A percentile compares a stretch with the other conserved stretches of the same genome.
These are phyloP conservation scores for Odontothrips loti DNA, from an alignment of 2,888 invertebrate species.

Conservation along the genomic window DNA sequence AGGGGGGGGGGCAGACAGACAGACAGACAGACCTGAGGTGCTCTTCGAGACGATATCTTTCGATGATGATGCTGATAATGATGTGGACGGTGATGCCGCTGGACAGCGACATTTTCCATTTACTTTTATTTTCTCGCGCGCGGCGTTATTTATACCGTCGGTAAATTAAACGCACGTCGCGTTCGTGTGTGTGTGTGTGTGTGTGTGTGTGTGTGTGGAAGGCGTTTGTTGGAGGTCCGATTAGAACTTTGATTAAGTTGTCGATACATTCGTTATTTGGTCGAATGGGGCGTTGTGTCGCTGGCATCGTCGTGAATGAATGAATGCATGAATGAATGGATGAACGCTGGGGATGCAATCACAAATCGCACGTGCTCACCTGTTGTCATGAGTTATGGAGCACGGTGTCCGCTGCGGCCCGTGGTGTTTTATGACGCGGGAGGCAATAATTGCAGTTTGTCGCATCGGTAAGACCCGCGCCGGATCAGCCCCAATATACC, in stretches of 20 bases:
- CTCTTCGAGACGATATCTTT: no score
- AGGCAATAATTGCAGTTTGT: not conserved
- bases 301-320: not conserved
- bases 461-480: no score
- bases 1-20: no score
- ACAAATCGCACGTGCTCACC: not conserved
- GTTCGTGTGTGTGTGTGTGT: not conserved
- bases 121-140: no score
- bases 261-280: not conserved
- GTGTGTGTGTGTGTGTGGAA: not conserved
- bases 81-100: no score
- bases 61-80: no score
- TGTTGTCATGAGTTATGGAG: slow-evolving; percentile 6
- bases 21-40: no score
- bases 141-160: no score
- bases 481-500: no score
- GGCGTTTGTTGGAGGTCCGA: slow-evolving; percentile 17
- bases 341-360: not conserved
- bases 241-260: slow-evolving; percentile 14
- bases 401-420: not conserved
- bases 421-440: not conserved
- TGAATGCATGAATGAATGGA: not conserved
- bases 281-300: not conserved
- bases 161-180: no score
- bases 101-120: no score